phyloP scores from a whole-genome alignment of 1,140 invertebrate genomes.

The Solenopsis invicta region DNA sequence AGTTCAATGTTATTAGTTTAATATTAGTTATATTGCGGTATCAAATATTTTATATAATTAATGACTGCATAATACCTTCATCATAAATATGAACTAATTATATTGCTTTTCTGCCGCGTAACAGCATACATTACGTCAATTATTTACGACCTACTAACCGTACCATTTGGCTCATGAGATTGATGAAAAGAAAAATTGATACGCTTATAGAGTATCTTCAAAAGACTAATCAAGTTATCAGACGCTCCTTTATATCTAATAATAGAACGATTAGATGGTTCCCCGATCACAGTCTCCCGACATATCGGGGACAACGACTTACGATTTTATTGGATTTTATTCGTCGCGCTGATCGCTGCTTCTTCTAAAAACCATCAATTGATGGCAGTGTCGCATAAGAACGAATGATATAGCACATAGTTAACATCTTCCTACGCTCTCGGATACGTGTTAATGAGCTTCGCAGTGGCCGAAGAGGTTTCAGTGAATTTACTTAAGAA shows the following conservation, averaged over 20 bases:
- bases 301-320: conserved; percentile 27
- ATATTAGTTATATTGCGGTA: neutral
- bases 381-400: conserved; percentile 17
- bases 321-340: conserved; percentile 31
- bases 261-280: neutral
- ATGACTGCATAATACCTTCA: neutral
- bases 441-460: conserved; percentile 55
- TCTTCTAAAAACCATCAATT: conserved; percentile 31
- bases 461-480: conserved; percentile 22
- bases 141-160: neutral
- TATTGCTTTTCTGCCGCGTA: neutral
- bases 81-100: conserved; percentile 23
- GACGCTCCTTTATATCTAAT: neutral
- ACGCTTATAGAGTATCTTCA: neutral
- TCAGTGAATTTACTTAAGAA: conserved; percentile 27
- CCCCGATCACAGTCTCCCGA: neutral
- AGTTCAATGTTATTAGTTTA: neutral
- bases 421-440: conserved; percentile 68
- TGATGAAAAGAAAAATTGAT: conserved; percentile 14
- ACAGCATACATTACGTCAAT: neutral
- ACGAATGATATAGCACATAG: conserved; percentile 33
- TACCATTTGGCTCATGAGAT: neutral
- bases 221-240: conserved; percentile 34
- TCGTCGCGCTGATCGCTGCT: neutral
- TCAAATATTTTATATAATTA: conserved; percentile 14